phyloP scores from a whole-genome alignment of 1,140 invertebrate genomes.

The Stegodyphus mimosarum region DNA sequence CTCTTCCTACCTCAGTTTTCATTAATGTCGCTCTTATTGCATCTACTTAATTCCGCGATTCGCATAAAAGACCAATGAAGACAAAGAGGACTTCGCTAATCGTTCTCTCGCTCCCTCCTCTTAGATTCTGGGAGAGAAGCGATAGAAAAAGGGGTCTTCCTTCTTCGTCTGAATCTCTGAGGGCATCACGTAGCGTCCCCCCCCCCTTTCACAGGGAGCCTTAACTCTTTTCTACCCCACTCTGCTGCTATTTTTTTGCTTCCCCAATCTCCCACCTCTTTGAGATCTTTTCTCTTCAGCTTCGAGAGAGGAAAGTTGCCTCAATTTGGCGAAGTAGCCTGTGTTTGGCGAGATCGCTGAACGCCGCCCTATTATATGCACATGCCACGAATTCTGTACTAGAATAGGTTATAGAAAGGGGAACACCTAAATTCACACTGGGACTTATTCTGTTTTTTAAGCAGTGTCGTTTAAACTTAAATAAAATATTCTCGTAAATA shows the following conservation, averaged over 20 bases:
- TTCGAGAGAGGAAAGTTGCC: neutral
- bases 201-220: neutral
- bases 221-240: neutral
- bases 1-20: constrained; percentile 15
- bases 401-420: no score
- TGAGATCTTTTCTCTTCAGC: neutral
- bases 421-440: no score
- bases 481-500: no score
- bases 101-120: constrained; percentile 27
- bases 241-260: constrained; percentile 10
- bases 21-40: constrained; percentile 44
- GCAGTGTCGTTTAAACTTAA: no score
- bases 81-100: constrained; percentile 29
- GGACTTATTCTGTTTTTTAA: no score
- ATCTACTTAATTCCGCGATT: constrained; percentile 51
- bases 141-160: constrained; percentile 42
- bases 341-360: no score
- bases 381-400: no score
- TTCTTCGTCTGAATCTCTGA: constrained; percentile 39
- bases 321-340: no score
- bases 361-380: no score
- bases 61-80: constrained; percentile 59
- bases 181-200: constrained; percentile 24
- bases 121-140: constrained; percentile 42
- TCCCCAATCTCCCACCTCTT: constrained; percentile 17